Conservation (phyloP, 2,797 vertebrate species). For the Poeciliopsis presidionis region DNA sequence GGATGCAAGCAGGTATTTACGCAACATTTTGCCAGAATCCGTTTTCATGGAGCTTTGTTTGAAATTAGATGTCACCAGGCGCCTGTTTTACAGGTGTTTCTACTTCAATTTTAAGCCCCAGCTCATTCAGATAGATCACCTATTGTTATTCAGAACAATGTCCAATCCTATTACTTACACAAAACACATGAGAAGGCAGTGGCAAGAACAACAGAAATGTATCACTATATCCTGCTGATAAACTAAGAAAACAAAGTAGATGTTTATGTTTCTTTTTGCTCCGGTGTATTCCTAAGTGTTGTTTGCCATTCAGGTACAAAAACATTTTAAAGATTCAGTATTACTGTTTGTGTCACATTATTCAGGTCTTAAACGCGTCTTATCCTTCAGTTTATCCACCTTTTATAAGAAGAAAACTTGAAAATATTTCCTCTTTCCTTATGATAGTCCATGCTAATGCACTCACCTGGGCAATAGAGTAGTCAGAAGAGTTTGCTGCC, state of each 20-base stretch:
- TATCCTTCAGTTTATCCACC: neutral
- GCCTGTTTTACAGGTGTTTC: slow-evolving; percentile 66
- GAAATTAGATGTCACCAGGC: slow-evolving; percentile 54
- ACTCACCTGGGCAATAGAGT: slow-evolving; percentile 96
- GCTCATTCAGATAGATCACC: slow-evolving; percentile 40
- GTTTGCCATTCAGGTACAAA: neutral
- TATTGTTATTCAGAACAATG: slow-evolving; percentile 63
- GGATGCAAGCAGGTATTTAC: slow-evolving; percentile 54
- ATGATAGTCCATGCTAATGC: neutral
- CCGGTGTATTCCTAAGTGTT: neutral
- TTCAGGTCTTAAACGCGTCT: neutral
- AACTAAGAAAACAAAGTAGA: slow-evolving; percentile 3
- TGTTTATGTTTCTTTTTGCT: neutral
- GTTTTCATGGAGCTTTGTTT: slow-evolving; percentile 26
- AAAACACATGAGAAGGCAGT: slow-evolving; percentile 35
- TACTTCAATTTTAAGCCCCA: slow-evolving; percentile 53
- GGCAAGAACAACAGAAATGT: slow-evolving; percentile 21
- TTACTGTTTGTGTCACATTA: neutral
- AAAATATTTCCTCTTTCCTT: neutral
- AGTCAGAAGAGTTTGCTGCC: slow-evolving; percentile 98
- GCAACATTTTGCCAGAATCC: slow-evolving; percentile 50
- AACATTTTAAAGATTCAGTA: neutral
- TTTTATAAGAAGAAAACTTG: neutral
- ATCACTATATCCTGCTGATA: neutral
- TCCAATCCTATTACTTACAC: slow-evolving; percentile 48